Evolutionary conservation across 2,888 invertebrate species (phyloP), one percentile per base, ranked within the genome.

Genomic region (Dicyrtomina minuta): DNA sequence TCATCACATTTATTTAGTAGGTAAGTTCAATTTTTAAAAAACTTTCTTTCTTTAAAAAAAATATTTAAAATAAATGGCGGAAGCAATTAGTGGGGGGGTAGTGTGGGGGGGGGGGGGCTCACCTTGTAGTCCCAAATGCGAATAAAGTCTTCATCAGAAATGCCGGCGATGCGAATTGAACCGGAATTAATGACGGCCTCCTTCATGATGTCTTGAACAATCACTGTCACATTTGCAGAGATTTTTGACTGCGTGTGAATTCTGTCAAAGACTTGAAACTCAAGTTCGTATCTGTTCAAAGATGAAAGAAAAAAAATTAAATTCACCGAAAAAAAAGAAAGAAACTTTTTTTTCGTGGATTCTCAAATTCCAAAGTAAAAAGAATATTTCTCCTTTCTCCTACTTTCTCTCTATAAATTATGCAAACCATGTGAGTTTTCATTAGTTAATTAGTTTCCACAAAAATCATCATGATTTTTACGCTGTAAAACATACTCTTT

Each of bases 111-210:
- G n/a, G n/a, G n/a, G n/a, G n/a, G n/a, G n/a, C n/a, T 59, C 55
- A 82, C 83, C 79, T 90, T 90, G 82, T 94, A 95, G 83, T 93
- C 92, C 94, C 93, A 95, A 12, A 94, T 92, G 73, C 95, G 86
- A 74, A 98, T 92, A 80, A 97, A 98, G 81, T 97, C 94, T 83
- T 97, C 96, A 80, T 96, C 96, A 0, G 94, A 92, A 80, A 96
- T 92, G 46, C 96, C 96, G 39, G 92, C 89, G 80, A 98, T 88
- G 76, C 97, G 85, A 66, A 98, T 89, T 0, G 96, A 97, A 1
- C 96, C 97, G 0, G 96, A 96, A 83, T 96, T 97, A 60, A 92
- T 86, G 20, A 98, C 93, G 20, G 97, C 96, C 79, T 96, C 96
- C 80, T 96, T 93, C 0, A 95, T 92, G 79, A 99, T 95, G 81